These are phyloP conservation scores for Microtus ochrogaster DNA, from an alignment of 2,113 vertebrate genomes.

Conservation along the genomic window DNA sequence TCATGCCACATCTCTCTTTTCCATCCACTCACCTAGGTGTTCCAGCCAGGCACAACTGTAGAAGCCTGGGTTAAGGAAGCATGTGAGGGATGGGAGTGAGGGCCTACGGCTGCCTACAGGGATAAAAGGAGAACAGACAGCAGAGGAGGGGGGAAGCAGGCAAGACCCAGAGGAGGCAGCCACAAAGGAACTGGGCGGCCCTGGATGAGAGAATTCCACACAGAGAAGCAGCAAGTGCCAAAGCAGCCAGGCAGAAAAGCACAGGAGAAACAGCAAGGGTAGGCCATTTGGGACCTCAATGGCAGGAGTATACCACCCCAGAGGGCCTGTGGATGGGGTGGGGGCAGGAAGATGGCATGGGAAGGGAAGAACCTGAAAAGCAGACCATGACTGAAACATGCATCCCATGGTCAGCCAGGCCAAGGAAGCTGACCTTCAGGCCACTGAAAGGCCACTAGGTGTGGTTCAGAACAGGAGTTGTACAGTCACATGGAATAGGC, in stretches of 20 bases:
- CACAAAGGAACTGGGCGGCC: not conserved
- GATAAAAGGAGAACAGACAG: not conserved
- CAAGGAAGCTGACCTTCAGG: not conserved
- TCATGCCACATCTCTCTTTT: not conserved
- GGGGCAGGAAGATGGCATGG: not conserved
- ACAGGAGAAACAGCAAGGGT: not conserved
- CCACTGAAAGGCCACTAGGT: not conserved
- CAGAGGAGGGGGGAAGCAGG: not conserved
- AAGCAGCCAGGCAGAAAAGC: not conserved
- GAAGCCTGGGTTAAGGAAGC: not conserved
- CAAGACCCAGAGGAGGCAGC: not conserved
- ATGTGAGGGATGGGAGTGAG: not conserved
- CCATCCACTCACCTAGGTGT: not conserved
- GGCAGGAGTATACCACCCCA: not conserved
- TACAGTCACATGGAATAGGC: rapidly evolving
- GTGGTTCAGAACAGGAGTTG: rapidly evolving
- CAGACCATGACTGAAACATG: not conserved
- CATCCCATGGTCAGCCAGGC: not conserved
- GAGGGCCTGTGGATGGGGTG: not conserved
- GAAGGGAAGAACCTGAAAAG: not conserved
- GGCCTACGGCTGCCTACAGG: not conserved
- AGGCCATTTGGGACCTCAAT: rapidly evolving
- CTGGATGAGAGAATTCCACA: not conserved
- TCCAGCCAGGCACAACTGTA: not conserved
- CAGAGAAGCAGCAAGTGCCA: not conserved